Percentiles rank a stretch among this genome's conserved stretches.
phyloP scores from a whole-genome alignment of 2,888 invertebrate genomes.

The Rhagophthalmus giganteus region DNA sequence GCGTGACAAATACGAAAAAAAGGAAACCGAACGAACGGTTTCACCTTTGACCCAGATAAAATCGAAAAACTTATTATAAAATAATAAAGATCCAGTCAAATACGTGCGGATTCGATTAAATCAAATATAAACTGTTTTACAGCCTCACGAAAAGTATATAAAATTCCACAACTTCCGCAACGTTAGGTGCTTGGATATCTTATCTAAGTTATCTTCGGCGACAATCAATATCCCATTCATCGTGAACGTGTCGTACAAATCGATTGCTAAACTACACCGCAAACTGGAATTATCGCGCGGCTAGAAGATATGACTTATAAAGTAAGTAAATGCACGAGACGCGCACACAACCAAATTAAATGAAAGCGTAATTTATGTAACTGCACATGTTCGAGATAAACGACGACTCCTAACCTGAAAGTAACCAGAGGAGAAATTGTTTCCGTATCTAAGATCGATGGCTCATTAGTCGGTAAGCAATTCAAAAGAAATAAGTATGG shows the following conservation, averaged over 20 bases:
- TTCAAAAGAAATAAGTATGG: constrained; percentile 9
- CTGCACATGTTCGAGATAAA: constrained; percentile 1
- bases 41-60: too few species aligned
- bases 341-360: constrained; percentile 3
- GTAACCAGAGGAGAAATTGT: constrained; percentile 10
- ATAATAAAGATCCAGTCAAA: too few species aligned
- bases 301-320: background rate
- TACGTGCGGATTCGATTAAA: too few species aligned
- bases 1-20: too few species aligned
- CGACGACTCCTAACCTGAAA: constrained; percentile 1
- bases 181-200: too few species aligned
- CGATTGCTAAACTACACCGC: background rate
- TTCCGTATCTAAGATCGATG: constrained; percentile 7
- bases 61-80: too few species aligned
- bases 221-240: background rate
- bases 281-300: background rate
- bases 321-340: background rate
- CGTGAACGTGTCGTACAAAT: background rate
- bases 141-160: too few species aligned
- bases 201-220: background rate
- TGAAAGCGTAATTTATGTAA: constrained; percentile 17
- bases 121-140: too few species aligned
- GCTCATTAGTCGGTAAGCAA: background rate
- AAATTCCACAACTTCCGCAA: too few species aligned
- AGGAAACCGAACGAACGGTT: too few species aligned